Percentiles rank a stretch among this genome's conserved stretches.
phyloP scores from a whole-genome alignment of 1,140 invertebrate species.

The Drosophila pseudoananassae region DNA sequence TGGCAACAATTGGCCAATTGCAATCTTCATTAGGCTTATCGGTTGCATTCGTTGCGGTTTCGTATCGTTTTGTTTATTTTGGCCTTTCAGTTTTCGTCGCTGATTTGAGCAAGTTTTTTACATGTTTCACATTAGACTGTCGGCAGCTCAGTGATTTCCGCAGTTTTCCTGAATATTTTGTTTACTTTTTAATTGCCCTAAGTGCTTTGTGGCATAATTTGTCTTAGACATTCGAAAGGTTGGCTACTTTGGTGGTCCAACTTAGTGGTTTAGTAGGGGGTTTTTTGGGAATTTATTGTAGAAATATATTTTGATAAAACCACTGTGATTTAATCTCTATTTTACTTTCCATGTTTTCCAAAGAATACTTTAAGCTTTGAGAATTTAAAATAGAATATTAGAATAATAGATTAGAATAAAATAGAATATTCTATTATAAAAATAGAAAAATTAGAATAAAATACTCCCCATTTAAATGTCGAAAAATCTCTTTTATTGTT shows the following conservation, averaged over 20 bases:
- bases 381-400: too few species aligned
- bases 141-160: slow-evolving; percentile 23
- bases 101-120: slow-evolving; percentile 34
- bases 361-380: too few species aligned
- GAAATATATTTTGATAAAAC: too few species aligned
- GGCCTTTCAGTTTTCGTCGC: slow-evolving; percentile 58
- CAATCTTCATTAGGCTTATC: slow-evolving; percentile 71
- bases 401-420: too few species aligned
- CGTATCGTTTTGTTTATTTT: slow-evolving; percentile 5
- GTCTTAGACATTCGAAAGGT: slow-evolving; percentile 5
- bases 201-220: slow-evolving; percentile 16
- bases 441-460: too few species aligned
- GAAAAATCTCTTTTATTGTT: background rate
- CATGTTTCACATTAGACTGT: slow-evolving; percentile 22
- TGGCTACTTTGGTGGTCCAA: background rate
- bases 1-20: slow-evolving; percentile 61
- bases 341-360: too few species aligned
- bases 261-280: background rate
- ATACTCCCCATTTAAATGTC: too few species aligned
- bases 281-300: too few species aligned
- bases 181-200: slow-evolving; percentile 24
- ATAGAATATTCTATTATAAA: too few species aligned
- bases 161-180: slow-evolving; percentile 30
- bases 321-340: too few species aligned
- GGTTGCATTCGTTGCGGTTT: slow-evolving; percentile 39